Percentiles rank a stretch among this genome's conserved stretches.
These are phyloP conservation scores for Elymnias hypermnestra DNA, from an alignment of 1,140 invertebrate genomes.

Conservation along the genomic window DNA sequence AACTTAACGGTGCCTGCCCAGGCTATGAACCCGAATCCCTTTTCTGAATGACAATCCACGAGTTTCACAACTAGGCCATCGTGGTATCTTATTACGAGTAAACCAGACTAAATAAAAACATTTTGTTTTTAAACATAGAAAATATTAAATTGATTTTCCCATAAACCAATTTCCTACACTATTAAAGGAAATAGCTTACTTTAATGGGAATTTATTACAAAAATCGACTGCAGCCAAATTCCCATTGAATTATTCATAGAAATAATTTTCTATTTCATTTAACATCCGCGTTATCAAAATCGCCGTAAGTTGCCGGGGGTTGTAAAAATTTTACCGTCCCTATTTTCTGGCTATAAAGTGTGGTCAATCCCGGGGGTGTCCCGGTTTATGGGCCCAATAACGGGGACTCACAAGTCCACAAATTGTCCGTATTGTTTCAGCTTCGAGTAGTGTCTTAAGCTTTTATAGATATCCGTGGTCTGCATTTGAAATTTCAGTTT, in stretches of 20 bases:
- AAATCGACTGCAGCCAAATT: conserved; percentile 1
- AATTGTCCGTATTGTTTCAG: conserved; percentile 29
- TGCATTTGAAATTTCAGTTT: too few species aligned
- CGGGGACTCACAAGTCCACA: conserved; percentile 29
- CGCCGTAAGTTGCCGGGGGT: conserved; percentile 20
- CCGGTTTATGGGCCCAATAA: conserved; percentile 41
- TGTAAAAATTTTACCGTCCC: conserved; percentile 44
- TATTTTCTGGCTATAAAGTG: conserved; percentile 40
- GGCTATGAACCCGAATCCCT: too few species aligned
- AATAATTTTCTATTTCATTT: conserved; percentile 42
- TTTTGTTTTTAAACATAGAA: too few species aligned
- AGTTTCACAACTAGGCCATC: too few species aligned
- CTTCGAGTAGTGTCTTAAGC: conserved; percentile 1
- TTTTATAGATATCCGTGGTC: too few species aligned
- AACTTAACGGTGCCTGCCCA: too few species aligned
- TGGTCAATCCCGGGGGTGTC: conserved; percentile 37
- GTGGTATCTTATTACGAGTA: too few species aligned
- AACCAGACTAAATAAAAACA: too few species aligned
- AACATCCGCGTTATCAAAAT: conserved; percentile 31
- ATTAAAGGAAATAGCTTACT: too few species aligned
- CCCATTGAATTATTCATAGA: conserved; percentile 32
- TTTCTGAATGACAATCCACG: too few species aligned
- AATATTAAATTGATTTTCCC: too few species aligned
- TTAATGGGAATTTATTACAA: conserved; percentile 1
- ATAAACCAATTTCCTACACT: too few species aligned